These are phyloP conservation scores for Campylorhamphus procurvoides DNA, from an alignment of 2,113 vertebrate genomes.

Conservation along the genomic window DNA sequence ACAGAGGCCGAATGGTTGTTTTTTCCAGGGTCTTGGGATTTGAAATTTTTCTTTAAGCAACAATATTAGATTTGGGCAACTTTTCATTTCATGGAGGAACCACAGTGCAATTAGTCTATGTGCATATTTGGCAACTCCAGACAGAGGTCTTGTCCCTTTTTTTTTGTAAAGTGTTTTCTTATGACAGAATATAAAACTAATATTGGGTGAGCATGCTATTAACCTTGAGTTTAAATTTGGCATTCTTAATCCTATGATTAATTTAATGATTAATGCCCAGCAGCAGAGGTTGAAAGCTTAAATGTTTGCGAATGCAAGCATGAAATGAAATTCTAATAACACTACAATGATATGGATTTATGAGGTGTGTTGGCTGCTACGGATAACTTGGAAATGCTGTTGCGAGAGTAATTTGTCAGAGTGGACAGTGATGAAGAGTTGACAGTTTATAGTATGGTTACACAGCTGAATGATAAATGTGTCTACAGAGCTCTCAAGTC, in stretches of 20 bases:
- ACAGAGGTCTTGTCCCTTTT: conserved; percentile 13
- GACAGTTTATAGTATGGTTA: conserved; percentile 49
- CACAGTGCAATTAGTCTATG: conserved; percentile 1
- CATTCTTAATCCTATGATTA: conserved; percentile 77
- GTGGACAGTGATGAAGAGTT: conserved; percentile 61
- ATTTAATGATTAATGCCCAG: conserved; percentile 78
- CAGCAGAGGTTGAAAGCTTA: conserved; percentile 77
- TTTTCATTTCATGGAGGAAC: background rate
- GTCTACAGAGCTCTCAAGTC: conserved; percentile 14
- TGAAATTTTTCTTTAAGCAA: conserved; percentile 15
- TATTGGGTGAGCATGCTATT: conserved; percentile 74
- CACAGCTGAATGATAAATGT: conserved; percentile 56
- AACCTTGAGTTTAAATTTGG: conserved; percentile 77
- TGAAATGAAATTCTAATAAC: conserved; percentile 81
- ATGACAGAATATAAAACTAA: conserved; percentile 74
- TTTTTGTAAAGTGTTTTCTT: conserved; percentile 32
- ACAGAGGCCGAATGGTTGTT: background rate
- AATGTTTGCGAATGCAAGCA: conserved; percentile 77
- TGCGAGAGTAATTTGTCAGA: conserved; percentile 72
- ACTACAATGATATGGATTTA: conserved; percentile 75
- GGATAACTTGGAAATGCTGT: conserved; percentile 74
- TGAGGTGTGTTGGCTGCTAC: conserved; percentile 71
- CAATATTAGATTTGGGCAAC: background rate
- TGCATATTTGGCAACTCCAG: conserved; percentile 47
- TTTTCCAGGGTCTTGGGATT: background rate